Evolutionary conservation across 1,140 invertebrate species (phyloP).

Genomic region (Copidosoma floridanum): DNA sequence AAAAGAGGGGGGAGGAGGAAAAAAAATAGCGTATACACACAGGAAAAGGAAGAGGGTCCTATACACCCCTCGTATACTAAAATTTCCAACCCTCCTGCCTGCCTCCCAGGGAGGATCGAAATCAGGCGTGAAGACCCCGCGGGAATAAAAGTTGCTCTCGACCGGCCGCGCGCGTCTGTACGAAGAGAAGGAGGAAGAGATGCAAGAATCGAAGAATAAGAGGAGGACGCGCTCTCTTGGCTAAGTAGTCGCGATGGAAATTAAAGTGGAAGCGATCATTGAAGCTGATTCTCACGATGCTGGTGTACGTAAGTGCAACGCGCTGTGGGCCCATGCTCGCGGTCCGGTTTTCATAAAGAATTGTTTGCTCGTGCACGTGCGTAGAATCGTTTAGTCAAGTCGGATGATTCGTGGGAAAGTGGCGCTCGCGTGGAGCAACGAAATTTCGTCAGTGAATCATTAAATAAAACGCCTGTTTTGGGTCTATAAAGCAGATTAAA

Average conservation of each 20-base stretch:
- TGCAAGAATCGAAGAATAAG: not conserved
- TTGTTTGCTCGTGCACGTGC: not conserved
- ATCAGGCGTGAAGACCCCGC: slow-evolving; percentile 3
- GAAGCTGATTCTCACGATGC: not conserved
- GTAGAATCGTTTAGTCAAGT: slow-evolving; percentile 3
- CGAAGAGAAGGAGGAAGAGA: not conserved
- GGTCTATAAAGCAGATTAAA: too few species aligned
- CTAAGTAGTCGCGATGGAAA: slow-evolving; percentile 15
- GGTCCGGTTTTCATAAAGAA: slow-evolving; percentile 20
- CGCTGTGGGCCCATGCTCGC: too few species aligned
- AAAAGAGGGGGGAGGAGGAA: not conserved
- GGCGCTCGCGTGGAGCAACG: too few species aligned
- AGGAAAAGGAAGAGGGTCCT: too few species aligned
- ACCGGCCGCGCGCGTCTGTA: too few species aligned
- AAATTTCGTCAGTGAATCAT: too few species aligned
- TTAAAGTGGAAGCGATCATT: slow-evolving; percentile 18
- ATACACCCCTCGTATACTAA: too few species aligned
- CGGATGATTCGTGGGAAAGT: slow-evolving; percentile 8
- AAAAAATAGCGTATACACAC: not conserved
- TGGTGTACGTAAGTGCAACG: too few species aligned
- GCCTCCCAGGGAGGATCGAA: not conserved
- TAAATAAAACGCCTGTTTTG: too few species aligned
- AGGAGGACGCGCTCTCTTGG: not conserved
- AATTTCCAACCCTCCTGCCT: too few species aligned
- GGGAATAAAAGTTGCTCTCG: not conserved